These are phyloP conservation scores for Symphodus melops DNA, from an alignment of 2,113 vertebrate species.

Conservation along the genomic window DNA sequence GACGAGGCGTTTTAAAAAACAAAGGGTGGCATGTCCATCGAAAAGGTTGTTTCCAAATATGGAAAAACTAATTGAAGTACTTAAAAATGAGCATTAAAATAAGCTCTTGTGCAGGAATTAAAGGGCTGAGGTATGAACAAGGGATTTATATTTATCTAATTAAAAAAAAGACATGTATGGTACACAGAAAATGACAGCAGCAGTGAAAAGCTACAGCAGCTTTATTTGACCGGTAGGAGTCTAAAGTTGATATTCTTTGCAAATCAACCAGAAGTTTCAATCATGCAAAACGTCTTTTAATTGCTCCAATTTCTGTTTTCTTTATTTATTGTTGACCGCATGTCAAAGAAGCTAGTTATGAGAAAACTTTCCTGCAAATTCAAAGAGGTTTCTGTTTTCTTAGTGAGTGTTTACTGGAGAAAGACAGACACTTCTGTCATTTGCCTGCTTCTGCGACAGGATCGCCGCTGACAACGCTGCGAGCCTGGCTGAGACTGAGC, in stretches of 20 bases:
- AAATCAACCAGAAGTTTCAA: background rate
- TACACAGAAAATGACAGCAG: no score
- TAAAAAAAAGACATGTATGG: no score
- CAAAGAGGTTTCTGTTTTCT: slow-evolving; percentile 20
- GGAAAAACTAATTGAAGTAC: no score
- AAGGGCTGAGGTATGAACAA: no score
- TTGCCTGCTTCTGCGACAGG: slow-evolving; percentile 27
- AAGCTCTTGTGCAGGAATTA: no score
- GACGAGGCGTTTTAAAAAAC: no score
- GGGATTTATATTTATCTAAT: no score
- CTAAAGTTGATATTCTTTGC: background rate
- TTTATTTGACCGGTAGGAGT: background rate
- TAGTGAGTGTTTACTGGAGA: slow-evolving; percentile 45
- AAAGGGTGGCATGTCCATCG: no score
- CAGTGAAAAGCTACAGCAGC: background rate
- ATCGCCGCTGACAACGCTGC: slow-evolving; percentile 40
- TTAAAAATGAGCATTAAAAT: no score
- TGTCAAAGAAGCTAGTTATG: slow-evolving; percentile 16
- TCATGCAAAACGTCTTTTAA: background rate
- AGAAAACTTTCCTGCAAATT: slow-evolving; percentile 33
- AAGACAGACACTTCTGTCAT: slow-evolving; percentile 52
- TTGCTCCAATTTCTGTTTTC: background rate
- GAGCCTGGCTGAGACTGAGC: slow-evolving; percentile 56
- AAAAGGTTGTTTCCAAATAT: no score
- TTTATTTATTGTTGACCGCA: background rate